A percentile compares a stretch with the other conserved stretches of the same genome.
phyloP scores from a whole-genome alignment of 2,888 invertebrate species.

The Rotaria socialis region DNA sequence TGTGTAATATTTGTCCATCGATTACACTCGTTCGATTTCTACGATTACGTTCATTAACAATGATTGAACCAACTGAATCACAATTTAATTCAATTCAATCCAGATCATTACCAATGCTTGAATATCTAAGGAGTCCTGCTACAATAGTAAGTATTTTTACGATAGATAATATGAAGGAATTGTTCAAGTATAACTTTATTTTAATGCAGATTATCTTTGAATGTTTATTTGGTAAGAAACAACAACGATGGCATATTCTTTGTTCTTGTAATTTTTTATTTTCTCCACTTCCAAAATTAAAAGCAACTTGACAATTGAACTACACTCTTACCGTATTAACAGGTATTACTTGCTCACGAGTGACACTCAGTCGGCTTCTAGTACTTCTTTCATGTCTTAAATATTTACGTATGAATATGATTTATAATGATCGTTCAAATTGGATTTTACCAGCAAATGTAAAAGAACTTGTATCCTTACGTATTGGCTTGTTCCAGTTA shows the following conservation, averaged over 20 bases:
- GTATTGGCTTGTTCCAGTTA: not conserved
- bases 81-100: not conserved
- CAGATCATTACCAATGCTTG: not conserved
- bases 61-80: not conserved
- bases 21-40: not conserved
- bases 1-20: not conserved
- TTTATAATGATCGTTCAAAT: not conserved
- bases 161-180: too few species aligned
- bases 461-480: not conserved
- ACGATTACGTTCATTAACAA: not conserved
- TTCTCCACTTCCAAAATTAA: not conserved
- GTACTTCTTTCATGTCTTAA: not conserved
- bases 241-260: not conserved
- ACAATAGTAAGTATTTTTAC: not conserved
- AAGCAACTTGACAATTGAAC: not conserved
- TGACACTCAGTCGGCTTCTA: not conserved
- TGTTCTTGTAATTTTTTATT: not conserved
- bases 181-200: not conserved
- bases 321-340: not conserved
- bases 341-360: not conserved
- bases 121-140: not conserved
- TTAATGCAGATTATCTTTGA: not conserved
- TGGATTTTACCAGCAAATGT: not conserved
- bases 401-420: not conserved
- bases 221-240: not conserved